Percentiles rank a stretch among this genome's conserved stretches.
Conservation (phyloP, 2,888 invertebrate genomes). For the Perdita meconis region DNA sequence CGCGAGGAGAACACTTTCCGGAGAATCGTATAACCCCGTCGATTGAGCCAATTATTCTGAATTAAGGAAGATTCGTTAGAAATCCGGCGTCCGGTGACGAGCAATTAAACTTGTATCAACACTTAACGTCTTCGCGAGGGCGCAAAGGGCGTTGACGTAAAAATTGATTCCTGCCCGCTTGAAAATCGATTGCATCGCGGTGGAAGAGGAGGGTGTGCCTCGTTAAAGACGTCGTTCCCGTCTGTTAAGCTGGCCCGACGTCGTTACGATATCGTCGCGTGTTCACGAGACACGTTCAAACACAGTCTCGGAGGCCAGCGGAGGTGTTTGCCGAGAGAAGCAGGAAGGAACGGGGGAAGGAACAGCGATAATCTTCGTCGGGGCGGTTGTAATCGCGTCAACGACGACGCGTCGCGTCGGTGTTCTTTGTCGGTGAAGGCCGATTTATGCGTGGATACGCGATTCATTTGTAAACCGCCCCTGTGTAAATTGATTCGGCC, state of each 20-base stretch:
- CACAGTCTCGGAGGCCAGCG: constrained; percentile 31
- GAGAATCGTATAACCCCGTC: neutral
- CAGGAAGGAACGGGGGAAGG: constrained; percentile 26
- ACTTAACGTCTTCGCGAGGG: no score
- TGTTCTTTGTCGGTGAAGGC: constrained; percentile 31
- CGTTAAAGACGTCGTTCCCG: constrained; percentile 57
- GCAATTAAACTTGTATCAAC: no score
- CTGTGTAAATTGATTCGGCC: constrained; percentile 42
- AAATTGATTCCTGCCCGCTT: constrained; percentile 11
- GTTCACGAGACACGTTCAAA: constrained; percentile 60
- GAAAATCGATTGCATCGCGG: constrained; percentile 1
- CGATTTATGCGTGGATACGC: constrained; percentile 40
- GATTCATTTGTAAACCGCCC: constrained; percentile 38
- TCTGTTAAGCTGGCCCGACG: constrained; percentile 48
- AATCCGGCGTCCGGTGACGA: neutral
- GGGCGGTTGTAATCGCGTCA: constrained; percentile 60
- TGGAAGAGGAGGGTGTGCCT: constrained; percentile 18
- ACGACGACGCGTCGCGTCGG: constrained; percentile 14
- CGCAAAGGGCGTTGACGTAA: neutral
- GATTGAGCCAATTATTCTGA: no score
- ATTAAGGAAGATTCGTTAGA: no score
- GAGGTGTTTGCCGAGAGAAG: constrained; percentile 51
- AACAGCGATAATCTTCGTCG: constrained; percentile 50
- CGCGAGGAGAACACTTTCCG: neutral
- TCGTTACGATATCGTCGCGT: constrained; percentile 65